Evolutionary conservation across 1,140 invertebrate genomes (phyloP), one percentile per base, ranked within the genome.

Genomic region (Teleogryllus occipitalis): DNA sequence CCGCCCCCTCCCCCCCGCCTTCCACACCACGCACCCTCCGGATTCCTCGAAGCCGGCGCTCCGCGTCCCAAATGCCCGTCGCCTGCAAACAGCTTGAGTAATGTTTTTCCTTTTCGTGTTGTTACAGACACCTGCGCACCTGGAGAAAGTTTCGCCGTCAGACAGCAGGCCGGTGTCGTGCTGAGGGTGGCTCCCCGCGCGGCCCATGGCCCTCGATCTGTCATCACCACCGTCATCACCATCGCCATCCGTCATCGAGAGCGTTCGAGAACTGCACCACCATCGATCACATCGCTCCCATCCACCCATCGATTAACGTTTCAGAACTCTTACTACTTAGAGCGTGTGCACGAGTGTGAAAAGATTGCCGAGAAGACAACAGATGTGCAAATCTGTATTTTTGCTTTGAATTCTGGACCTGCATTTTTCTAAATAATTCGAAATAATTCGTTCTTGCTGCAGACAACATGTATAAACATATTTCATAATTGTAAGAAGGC

Each of bases 111-210:
- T 78, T 77, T 47, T 80, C 18, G 65, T 18, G 15, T 78, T 75
- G 48, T 81, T 81, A 54, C 80, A 81, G 80, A 79, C 80, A 27
- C 78, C 80, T 15, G 27, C 54, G 22, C 80, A 81, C 77, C 77
- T 79, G 77, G 80, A 81, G 22, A 81, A 81, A 75, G 80, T 79
- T 2, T 78, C 78, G 27, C 77, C 80, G 3, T 54, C 80, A 22
- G 80, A 81, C 77, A 81, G 77, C 65, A 78, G 80, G 74, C 80
- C 80, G 14, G 80, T 81, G 46, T 81, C 80, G 15, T 81, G 80
- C 74, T 81, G 77, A 81, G 77, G 49, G 65, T 74, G 14, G 22
- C 73, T 8, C 8, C 10, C 49, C 46, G 46, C 14, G 46, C 49
- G 47, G 39, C 49, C 21, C 2, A 15, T 10, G 21, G 8, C 27